These are phyloP conservation scores for Sardina pilchardus DNA, from an alignment of 2,113 vertebrate species.

Conservation along the genomic window DNA sequence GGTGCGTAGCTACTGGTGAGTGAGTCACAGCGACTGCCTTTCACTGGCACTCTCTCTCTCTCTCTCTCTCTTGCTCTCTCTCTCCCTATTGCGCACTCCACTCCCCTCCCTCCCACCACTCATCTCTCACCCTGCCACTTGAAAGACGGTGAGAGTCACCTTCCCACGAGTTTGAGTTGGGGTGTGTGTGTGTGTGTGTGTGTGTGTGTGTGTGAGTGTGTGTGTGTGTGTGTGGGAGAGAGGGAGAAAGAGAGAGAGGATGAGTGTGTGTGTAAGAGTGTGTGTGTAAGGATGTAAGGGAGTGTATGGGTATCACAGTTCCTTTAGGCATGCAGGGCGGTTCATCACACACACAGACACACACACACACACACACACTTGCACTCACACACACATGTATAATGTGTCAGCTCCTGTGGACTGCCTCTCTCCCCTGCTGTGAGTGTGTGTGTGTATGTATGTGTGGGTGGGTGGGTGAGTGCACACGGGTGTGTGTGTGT, in stretches of 20 bases:
- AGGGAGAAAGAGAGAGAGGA: neutral
- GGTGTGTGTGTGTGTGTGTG: neutral
- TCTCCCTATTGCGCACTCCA: too few species aligned
- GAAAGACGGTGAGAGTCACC: too few species aligned
- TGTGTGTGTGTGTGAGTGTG: neutral
- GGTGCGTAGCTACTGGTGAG: too few species aligned
- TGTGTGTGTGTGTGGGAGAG: neutral
- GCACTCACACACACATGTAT: conserved; percentile 22
- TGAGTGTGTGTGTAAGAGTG: neutral
- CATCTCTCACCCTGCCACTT: too few species aligned
- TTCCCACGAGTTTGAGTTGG: neutral
- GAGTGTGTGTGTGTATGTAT: too few species aligned
- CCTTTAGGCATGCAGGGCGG: neutral
- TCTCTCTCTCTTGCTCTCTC: too few species aligned
- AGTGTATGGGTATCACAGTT: neutral
- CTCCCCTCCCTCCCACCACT: too few species aligned
- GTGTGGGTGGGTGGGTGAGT: too few species aligned
- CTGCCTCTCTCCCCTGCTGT: too few species aligned
- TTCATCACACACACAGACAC: neutral
- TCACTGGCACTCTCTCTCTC: too few species aligned
- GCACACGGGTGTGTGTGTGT: too few species aligned
- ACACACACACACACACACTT: conserved; percentile 19
- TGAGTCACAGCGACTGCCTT: too few species aligned
- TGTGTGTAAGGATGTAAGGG: neutral
- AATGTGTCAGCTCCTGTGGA: neutral